Percentiles rank a stretch among this genome's conserved stretches.
Conservation (phyloP, 2,888 invertebrate genomes). For the Boloria euphrosyne region DNA sequence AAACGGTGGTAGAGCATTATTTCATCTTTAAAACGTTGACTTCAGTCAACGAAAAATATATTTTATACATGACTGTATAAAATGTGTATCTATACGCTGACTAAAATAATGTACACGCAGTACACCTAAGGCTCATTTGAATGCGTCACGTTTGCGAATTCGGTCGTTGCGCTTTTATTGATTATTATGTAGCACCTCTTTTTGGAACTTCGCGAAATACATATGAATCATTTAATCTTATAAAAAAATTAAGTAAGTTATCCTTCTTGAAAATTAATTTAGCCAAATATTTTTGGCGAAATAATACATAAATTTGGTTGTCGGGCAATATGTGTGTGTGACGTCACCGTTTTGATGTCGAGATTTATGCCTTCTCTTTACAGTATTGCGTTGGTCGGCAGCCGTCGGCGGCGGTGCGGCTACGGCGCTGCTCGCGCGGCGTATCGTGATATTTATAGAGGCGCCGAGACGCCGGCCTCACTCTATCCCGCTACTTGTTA, state of each 20-base stretch:
- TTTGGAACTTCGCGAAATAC: constrained; percentile 1
- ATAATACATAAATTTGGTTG: constrained; percentile 6
- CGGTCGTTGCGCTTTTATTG: constrained; percentile 16
- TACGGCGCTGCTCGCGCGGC: constrained; percentile 48
- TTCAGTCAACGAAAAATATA: not conserved
- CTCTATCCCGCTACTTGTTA: constrained; percentile 74
- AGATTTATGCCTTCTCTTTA: constrained; percentile 58
- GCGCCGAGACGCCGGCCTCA: constrained; percentile 75
- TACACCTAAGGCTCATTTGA: not conserved
- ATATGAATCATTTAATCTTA: not conserved
- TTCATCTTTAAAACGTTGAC: constrained; percentile 43
- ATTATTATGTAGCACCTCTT: constrained; percentile 8
- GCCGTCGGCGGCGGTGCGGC: constrained; percentile 59
- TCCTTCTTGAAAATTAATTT: not conserved
- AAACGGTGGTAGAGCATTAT: constrained; percentile 49
- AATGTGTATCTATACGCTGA: not conserved
- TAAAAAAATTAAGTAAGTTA: constrained; percentile 1
- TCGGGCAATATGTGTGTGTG: constrained; percentile 43
- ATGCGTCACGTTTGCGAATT: constrained; percentile 8
- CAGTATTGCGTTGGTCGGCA: constrained; percentile 54
- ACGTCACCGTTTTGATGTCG: constrained; percentile 56
- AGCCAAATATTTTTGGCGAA: not conserved
- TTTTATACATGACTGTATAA: not conserved
- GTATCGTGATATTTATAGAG: constrained; percentile 73
- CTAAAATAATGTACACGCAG: not conserved